Percentiles rank a stretch among this genome's conserved stretches.
Evolutionary conservation across 2,888 invertebrate genomes (phyloP).

Genomic region (Leptura quadrifasciata): DNA sequence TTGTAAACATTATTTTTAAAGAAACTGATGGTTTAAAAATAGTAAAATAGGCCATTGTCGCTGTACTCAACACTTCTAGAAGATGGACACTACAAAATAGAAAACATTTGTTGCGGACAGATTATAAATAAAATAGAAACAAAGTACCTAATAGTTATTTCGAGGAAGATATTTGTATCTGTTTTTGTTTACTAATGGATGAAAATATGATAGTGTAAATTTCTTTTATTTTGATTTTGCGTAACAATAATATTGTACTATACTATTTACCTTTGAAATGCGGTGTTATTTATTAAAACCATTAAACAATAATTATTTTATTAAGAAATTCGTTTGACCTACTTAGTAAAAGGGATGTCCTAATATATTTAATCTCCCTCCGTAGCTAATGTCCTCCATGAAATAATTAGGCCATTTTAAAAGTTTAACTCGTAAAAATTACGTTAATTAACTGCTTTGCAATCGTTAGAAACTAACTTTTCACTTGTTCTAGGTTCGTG

Average conservation of each 20-base stretch:
- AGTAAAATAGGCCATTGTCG: slow-evolving; percentile 1
- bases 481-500: too few relatives aligned
- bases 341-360: not conserved
- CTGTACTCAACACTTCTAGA: not conserved
- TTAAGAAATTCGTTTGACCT: not conserved
- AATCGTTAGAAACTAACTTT: too few relatives aligned
- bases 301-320: not conserved
- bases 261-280: not conserved
- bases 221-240: not conserved
- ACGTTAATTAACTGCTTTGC: too few relatives aligned
- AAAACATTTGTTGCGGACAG: not conserved
- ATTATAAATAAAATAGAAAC: not conserved
- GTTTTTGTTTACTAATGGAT: not conserved
- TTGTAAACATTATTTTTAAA: too few relatives aligned
- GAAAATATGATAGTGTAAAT: not conserved
- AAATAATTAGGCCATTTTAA: slow-evolving; percentile 1
- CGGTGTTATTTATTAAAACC: not conserved
- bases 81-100: not conserved
- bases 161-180: not conserved
- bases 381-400: not conserved
- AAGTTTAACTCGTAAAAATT: not conserved
- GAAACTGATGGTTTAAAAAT: not conserved
- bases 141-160: not conserved
- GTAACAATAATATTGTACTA: not conserved
- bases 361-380: not conserved